Conservation (phyloP, 2,888 invertebrate genomes). For the Acronicta aceris region DNA sequence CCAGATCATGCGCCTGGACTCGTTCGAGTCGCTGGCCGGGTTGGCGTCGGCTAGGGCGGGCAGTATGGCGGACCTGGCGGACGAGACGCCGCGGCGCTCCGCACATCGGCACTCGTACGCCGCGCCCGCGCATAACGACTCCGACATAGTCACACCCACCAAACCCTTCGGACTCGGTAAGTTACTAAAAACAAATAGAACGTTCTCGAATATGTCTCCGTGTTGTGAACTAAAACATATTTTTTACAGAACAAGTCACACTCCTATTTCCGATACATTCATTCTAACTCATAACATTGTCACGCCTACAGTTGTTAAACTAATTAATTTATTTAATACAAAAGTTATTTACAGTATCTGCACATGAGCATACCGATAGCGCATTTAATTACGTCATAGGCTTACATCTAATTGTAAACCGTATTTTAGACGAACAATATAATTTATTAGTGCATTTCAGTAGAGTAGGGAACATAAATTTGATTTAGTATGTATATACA, state of each 20-base stretch:
- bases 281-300: conserved; percentile 67
- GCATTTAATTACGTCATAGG: conserved; percentile 48
- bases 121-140: conserved; percentile 85
- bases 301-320: conserved; percentile 62
- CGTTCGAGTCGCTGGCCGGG: conserved; percentile 93
- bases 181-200: conserved; percentile 62
- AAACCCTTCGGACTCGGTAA: conserved; percentile 96
- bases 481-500: conserved; percentile 60
- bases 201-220: conserved; percentile 15
- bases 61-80: conserved; percentile 95
- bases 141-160: conserved; percentile 89
- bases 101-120: conserved; percentile 89
- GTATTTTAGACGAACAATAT: conserved; percentile 55
- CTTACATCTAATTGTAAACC: conserved; percentile 50
- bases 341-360: conserved; percentile 47
- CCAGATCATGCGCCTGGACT: conserved; percentile 94
- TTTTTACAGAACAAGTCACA: conserved; percentile 66
- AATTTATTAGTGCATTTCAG: conserved; percentile 73
- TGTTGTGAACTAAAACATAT: conserved; percentile 53
- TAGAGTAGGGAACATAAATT: conserved; percentile 68
- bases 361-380: conserved; percentile 66
- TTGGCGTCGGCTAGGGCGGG: conserved; percentile 93
- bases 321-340: conserved; percentile 28
- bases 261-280: conserved; percentile 71
- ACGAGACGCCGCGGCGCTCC: conserved; percentile 86